These are phyloP conservation scores for Emydura subglobosa DNA, from an alignment of 2,113 vertebrate genomes.

Conservation along the genomic window DNA sequence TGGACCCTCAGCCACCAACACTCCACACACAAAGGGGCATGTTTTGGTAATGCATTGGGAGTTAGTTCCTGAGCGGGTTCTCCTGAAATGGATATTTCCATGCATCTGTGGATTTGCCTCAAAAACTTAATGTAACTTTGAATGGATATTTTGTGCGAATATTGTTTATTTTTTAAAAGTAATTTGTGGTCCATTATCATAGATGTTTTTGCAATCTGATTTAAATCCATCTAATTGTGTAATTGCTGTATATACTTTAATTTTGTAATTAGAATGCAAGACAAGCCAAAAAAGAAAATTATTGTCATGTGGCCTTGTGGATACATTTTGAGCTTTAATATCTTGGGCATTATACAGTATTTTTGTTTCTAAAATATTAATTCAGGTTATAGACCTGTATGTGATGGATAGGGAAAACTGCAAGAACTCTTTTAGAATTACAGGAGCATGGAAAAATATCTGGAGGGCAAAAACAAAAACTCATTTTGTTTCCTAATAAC, in stretches of 20 bases:
- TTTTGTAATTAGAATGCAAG: neutral
- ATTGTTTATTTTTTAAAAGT: neutral
- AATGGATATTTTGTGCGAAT: neutral
- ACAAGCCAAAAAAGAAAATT: neutral
- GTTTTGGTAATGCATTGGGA: neutral
- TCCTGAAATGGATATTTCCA: neutral
- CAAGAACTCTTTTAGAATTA: neutral
- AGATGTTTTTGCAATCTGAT: neutral
- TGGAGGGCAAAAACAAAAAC: neutral
- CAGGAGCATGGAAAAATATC: neutral
- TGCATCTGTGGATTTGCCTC: neutral
- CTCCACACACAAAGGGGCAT: neutral
- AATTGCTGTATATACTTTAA: neutral
- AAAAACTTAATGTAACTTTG: neutral
- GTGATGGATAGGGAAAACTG: neutral
- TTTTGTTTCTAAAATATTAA: neutral
- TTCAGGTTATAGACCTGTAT: neutral
- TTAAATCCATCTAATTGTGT: neutral
- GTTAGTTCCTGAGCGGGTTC: neutral
- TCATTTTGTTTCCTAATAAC: neutral
- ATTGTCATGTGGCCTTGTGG: neutral
- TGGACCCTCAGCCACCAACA: neutral
- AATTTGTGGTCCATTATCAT: neutral
- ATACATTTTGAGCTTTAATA: neutral
- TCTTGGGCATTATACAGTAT: neutral